phyloP scores from a whole-genome alignment of 2,797 vertebrate genomes.

The Tamandua tetradactyla region DNA sequence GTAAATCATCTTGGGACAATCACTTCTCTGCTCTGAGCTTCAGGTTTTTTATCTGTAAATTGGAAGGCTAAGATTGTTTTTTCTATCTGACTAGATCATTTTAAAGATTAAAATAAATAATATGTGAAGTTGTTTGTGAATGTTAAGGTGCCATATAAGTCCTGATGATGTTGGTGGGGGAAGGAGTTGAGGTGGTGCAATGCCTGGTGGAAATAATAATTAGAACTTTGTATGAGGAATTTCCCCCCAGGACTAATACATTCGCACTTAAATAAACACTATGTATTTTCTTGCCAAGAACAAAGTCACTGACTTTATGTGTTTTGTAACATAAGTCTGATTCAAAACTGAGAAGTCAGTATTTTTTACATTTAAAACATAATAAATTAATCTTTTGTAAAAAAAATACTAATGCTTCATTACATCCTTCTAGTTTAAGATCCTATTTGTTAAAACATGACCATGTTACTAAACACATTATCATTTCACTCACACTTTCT shows the following conservation, averaged over 20 bases:
- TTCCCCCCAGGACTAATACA: conserved; percentile 48
- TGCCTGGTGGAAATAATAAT: neutral
- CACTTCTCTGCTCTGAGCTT: neutral
- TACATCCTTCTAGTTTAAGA: neutral
- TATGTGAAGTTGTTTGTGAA: neutral
- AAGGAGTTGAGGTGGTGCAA: neutral
- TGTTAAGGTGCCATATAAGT: neutral
- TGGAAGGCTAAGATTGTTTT: neutral
- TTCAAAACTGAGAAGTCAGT: conserved; percentile 68
- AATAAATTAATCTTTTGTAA: conserved; percentile 79
- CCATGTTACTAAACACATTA: neutral
- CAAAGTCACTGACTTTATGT: conserved; percentile 72
- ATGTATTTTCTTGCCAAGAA: conserved; percentile 62
- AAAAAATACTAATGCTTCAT: neutral
- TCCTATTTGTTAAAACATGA: neutral
- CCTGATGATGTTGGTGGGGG: neutral
- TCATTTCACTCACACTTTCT: neutral
- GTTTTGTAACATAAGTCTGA: conserved; percentile 75
- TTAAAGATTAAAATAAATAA: too few species aligned
- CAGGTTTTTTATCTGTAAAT: neutral
- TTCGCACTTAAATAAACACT: conserved; percentile 62
- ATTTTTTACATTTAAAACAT: conserved; percentile 77
- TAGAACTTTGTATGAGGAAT: neutral
- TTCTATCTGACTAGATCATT: neutral
- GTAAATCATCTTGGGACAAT: neutral